phyloP scores from a whole-genome alignment of 2,888 invertebrate species.

The Pyrochroa serraticornis region DNA sequence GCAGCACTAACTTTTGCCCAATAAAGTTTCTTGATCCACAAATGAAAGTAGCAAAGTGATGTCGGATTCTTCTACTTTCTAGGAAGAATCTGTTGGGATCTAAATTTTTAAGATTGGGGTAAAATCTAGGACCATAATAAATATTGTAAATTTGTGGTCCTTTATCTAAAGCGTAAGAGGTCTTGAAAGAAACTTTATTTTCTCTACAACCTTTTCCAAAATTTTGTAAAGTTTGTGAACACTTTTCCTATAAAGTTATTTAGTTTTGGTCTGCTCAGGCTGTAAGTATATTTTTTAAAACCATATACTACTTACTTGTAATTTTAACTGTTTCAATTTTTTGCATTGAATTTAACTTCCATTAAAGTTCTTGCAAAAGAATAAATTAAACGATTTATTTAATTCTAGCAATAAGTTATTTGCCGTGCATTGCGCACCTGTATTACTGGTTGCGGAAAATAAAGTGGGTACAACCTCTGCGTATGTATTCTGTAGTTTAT shows the following conservation, averaged over 20 bases:
- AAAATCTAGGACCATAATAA: constrained; percentile 69
- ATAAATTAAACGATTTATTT: no score
- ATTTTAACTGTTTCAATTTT: not conserved
- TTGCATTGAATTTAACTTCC: not conserved
- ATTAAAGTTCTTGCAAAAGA: not conserved
- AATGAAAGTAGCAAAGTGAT: constrained; percentile 71
- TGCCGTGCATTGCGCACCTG: no score
- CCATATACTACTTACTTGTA: not conserved
- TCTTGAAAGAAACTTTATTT: no score
- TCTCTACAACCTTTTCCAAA: no score
- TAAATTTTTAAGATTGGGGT: constrained; percentile 68
- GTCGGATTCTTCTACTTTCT: constrained; percentile 61
- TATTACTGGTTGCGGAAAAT: no score
- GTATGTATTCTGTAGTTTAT: no score
- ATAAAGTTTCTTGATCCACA: constrained; percentile 73
- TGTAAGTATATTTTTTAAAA: not conserved
- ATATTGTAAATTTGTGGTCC: constrained; percentile 64
- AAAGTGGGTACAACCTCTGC: no score
- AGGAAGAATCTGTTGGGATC: constrained; percentile 74
- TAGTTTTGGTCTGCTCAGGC: no score
- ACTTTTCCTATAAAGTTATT: no score
- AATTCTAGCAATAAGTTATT: no score
- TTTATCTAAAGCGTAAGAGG: constrained; percentile 39
- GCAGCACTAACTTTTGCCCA: constrained; percentile 70
- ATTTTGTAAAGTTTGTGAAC: no score